Conservation (phyloP, 1,140 invertebrate species). For the Parapsyche elsis region DNA sequence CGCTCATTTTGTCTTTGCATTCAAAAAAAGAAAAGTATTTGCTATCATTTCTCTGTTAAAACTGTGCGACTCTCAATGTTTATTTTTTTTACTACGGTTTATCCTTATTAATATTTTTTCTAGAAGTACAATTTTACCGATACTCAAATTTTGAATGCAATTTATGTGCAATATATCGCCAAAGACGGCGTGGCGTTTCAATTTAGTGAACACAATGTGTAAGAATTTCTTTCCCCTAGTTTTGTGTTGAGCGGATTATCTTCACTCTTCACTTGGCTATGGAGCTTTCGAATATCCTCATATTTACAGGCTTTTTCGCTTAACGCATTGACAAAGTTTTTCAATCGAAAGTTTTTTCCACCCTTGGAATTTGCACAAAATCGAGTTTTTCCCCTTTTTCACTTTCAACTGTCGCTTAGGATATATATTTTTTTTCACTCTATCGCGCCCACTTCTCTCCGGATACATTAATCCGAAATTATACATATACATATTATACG, state of each 20-base stretch:
- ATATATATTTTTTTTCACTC: neutral
- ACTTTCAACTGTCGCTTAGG: neutral
- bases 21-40: too few relatives aligned
- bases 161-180: too few relatives aligned
- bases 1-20: neutral
- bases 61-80: neutral
- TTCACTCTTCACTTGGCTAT: neutral
- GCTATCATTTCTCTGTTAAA: too few relatives aligned
- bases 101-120: too few relatives aligned
- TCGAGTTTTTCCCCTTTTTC: slow-evolving; percentile 5
- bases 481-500: neutral
- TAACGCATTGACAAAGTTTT: slow-evolving; percentile 47
- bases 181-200: too few relatives aligned
- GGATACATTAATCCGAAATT: neutral
- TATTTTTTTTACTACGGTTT: neutral
- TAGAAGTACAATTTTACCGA: too few relatives aligned
- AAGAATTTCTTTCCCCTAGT: neutral
- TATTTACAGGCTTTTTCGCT: slow-evolving; percentile 44
- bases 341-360: slow-evolving; percentile 50
- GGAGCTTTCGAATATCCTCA: slow-evolving; percentile 37
- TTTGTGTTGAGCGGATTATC: neutral
- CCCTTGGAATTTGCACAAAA: slow-evolving; percentile 31
- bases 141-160: too few relatives aligned
- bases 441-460: neutral
- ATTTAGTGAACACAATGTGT: neutral